Conservation (phyloP, 2,797 vertebrate genomes). For the Falco concolor region DNA sequence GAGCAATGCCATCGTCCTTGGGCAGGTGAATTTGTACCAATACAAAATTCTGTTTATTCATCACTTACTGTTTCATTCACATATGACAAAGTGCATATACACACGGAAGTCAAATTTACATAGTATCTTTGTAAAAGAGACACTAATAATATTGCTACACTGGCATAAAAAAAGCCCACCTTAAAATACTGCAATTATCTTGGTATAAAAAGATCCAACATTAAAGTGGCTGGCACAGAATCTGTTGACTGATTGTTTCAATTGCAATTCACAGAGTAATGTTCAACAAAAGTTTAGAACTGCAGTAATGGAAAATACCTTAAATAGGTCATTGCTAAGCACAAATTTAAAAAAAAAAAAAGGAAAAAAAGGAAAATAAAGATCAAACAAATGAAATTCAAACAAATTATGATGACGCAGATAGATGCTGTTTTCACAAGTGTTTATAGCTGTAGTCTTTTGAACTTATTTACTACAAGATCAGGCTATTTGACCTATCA, state of each 20-base stretch:
- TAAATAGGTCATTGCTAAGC: background rate
- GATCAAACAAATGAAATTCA: background rate
- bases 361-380: background rate
- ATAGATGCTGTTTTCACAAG: background rate
- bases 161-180: background rate
- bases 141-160: background rate
- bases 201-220: background rate
- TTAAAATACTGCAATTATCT: background rate
- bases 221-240: background rate
- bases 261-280: background rate
- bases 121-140: rapidly evolving
- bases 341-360: no score
- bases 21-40: background rate
- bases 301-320: background rate
- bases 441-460: background rate
- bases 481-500: background rate
- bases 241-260: background rate
- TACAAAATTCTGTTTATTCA: background rate
- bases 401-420: background rate
- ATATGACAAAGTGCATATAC: background rate
- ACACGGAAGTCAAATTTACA: background rate
- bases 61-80: background rate
- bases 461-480: background rate
- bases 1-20: background rate
- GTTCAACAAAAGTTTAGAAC: background rate